Evolutionary conservation across 2,888 invertebrate species (phyloP).

Genomic region (Argyresthia albistria): DNA sequence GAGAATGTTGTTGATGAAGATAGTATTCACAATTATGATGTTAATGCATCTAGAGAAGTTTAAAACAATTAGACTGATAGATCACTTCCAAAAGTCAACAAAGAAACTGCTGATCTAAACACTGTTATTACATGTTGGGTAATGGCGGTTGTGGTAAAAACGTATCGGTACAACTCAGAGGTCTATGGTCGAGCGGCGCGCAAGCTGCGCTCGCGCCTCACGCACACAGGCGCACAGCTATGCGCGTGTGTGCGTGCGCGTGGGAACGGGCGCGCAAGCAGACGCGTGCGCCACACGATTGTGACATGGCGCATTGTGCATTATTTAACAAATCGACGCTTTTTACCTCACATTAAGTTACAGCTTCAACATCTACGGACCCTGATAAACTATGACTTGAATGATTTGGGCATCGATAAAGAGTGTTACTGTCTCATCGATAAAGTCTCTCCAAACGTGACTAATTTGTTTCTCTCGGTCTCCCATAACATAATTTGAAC

Average conservation of each 20-base stretch:
- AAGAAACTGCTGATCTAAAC: no score
- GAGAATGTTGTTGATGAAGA: no score
- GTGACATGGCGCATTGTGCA: conserved; percentile 54
- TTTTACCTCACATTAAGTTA: conserved; percentile 1
- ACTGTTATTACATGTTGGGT: no score
- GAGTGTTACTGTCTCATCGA: no score
- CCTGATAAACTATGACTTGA: conserved; percentile 14
- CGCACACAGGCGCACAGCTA: conserved; percentile 21
- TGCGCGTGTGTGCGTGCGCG: conserved; percentile 45
- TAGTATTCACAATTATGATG: no score
- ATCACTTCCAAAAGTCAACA: no score
- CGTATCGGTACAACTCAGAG: background rate
- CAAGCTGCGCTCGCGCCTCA: conserved; percentile 49
- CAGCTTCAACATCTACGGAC: background rate
- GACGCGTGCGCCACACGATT: conserved; percentile 53
- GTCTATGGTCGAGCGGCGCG: conserved; percentile 15
- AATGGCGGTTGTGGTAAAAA: no score
- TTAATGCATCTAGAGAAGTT: no score
- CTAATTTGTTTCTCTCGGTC: no score
- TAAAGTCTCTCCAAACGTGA: no score
- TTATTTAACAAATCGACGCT: conserved; percentile 28
- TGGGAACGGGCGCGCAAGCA: conserved; percentile 53
- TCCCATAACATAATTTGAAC: no score
- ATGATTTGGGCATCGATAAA: conserved; percentile 11
- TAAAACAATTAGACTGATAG: no score